phyloP scores from a whole-genome alignment of 1,140 invertebrate species.

The Lepidostoma basale region DNA sequence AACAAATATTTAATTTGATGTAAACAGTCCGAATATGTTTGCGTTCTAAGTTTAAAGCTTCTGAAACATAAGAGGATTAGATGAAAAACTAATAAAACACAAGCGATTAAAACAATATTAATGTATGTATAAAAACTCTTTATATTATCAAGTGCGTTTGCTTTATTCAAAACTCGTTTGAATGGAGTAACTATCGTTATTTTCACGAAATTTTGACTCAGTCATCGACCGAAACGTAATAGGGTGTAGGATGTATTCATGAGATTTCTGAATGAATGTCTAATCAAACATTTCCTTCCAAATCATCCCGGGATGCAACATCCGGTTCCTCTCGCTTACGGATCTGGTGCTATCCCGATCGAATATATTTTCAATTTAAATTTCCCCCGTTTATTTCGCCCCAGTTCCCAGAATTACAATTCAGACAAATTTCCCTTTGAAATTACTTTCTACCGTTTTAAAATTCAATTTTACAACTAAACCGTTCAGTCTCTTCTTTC shows the following conservation, averaged over 20 bases:
- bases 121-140: too few relatives aligned
- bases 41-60: too few relatives aligned
- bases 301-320: neutral
- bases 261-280: neutral
- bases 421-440: neutral
- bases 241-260: neutral
- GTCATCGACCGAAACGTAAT: too few relatives aligned
- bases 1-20: too few relatives aligned
- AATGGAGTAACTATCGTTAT: too few relatives aligned
- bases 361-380: conserved; percentile 18
- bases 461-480: neutral
- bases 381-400: neutral
- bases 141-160: too few relatives aligned
- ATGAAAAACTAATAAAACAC: too few relatives aligned
- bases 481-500: neutral
- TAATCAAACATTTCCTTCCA: neutral
- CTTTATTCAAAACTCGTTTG: too few relatives aligned
- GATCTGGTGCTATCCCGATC: neutral
- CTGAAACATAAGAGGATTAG: too few relatives aligned
- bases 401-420: neutral
- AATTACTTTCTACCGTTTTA: neutral
- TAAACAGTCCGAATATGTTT: too few relatives aligned
- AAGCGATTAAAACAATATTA: too few relatives aligned
- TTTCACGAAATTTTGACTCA: too few relatives aligned
- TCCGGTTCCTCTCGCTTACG: neutral